phyloP scores from a whole-genome alignment of 1,140 invertebrate genomes.

The Rhagoletis zephyria region DNA sequence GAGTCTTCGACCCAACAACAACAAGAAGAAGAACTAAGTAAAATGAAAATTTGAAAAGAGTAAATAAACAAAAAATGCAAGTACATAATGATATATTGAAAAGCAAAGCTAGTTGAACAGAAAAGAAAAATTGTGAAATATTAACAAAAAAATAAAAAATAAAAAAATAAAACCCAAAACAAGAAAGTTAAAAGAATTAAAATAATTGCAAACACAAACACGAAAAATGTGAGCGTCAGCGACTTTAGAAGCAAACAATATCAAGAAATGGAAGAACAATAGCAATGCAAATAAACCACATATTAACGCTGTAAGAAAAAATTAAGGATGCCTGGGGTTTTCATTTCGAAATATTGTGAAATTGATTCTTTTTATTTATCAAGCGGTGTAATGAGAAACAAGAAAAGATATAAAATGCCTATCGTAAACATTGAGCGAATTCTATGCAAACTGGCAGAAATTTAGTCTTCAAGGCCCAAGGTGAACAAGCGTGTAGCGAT shows the following conservation, averaged over 20 bases:
- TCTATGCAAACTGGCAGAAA: neutral
- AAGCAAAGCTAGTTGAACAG: constrained; percentile 18
- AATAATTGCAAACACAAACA: neutral
- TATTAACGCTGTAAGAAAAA: neutral
- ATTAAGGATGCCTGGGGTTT: neutral
- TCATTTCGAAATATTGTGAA: constrained; percentile 14
- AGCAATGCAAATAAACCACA: neutral
- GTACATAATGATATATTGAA: constrained; percentile 27
- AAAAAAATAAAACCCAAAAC: neutral
- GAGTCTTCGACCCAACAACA: constrained; percentile 49
- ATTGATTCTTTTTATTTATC: neutral
- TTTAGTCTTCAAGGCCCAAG: neutral
- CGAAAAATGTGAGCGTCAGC: neutral
- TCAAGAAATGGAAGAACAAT: neutral
- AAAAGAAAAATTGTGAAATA: neutral
- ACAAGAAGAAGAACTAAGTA: constrained; percentile 49
- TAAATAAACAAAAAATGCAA: constrained; percentile 24
- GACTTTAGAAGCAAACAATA: neutral
- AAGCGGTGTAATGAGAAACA: neutral
- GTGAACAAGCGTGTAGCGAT: neutral
- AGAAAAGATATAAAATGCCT: neutral
- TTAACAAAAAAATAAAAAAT: neutral
- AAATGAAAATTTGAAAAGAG: constrained; percentile 45
- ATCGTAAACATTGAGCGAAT: neutral
- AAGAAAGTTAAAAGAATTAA: constrained; percentile 31